Base-by-base conservation (phyloP, 2,797 vertebrate genomes). In the Leucoraja ocellata region DNA sequence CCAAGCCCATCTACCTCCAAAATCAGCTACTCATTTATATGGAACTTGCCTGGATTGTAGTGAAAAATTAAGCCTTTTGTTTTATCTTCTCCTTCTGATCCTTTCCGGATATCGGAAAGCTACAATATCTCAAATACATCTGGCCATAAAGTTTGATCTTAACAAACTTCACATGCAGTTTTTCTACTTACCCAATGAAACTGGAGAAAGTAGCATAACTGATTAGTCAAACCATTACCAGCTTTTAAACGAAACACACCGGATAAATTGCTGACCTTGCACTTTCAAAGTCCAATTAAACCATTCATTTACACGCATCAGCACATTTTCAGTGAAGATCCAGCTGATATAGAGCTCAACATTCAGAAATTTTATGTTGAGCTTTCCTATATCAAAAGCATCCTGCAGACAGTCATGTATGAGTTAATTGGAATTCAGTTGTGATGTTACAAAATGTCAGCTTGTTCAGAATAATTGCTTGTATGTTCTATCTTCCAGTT, bases 391-490 rank as follows among this genome's bases (percentile, higher is more conserved):
- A 92, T 28, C 18, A 54, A 91, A 91, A 54, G 90, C 36, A 91
- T 25, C 36, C 32, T 36, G 28, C 36, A 92, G 71, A 54, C 39
- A 92, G 28, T 65, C 39, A 76, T 76, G 23, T 68, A 88, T 76
- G 73, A 92, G 54, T 54, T 74, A 92, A 92, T 92, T 92, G 39
- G 39, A 21, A 91, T 92, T 76, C 90, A 76, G 39, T 54, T 76
- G 36, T 92, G 36, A 76, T 74, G 28, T 92, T 73, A 92, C 90
- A 92, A 92, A 76, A 92, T 92, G 46, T 76, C 90, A 92, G 73
- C 90, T 54, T 74, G 90, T 92, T 92, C 90, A 92, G 73, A 92
- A 92, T 92, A 76, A 92, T 92, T 58, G n/a, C 25, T 92, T 92
- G 68, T 25, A 92, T 74, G 23, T 92, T 71, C 68, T 23, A 76